phyloP scores from a whole-genome alignment of 37 sponge, comb jelly and placozoan genomes.

The Lycopodina hypogea region DNA sequence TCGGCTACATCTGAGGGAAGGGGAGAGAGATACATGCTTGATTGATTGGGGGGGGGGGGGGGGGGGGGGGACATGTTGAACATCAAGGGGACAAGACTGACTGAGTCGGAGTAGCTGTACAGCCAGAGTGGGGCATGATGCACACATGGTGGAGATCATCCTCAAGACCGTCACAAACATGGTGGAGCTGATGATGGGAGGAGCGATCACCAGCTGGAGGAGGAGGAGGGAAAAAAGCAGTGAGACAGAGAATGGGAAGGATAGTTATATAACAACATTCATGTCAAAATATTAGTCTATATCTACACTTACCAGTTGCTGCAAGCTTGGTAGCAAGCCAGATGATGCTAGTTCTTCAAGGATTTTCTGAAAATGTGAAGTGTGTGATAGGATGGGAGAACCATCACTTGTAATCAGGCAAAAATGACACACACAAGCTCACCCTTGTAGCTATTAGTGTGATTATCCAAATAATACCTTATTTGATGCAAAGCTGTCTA shows the following conservation, averaged over 20 bases:
- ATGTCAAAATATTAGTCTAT: background rate
- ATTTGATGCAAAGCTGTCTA: conserved; percentile 55
- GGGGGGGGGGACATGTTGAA: too few species aligned
- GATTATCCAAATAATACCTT: conserved; percentile 23
- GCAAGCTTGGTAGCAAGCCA: conserved; percentile 71
- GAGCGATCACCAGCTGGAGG: conserved; percentile 81
- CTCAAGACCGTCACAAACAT: conserved; percentile 76
- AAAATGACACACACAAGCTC: background rate
- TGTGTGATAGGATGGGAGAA: background rate
- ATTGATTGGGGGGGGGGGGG: too few species aligned
- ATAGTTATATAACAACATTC: background rate
- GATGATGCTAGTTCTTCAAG: conserved; percentile 65
- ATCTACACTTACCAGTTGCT: conserved; percentile 76
- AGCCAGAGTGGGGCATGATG: conserved; percentile 68
- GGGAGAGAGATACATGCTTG: background rate
- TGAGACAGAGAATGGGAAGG: background rate
- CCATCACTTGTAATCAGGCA: background rate
- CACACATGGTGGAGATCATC: conserved; percentile 78
- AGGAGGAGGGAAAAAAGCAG: background rate
- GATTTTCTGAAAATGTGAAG: conserved; percentile 31
- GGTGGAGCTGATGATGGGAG: conserved; percentile 75
- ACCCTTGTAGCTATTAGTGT: background rate
- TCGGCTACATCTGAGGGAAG: conserved; percentile 67
- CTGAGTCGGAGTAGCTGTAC: conserved; percentile 85
- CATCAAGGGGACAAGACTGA: conserved; percentile 25